These are phyloP conservation scores for Halcyon leucocephala DNA, from an alignment of 2,797 vertebrate species.

Conservation along the genomic window DNA sequence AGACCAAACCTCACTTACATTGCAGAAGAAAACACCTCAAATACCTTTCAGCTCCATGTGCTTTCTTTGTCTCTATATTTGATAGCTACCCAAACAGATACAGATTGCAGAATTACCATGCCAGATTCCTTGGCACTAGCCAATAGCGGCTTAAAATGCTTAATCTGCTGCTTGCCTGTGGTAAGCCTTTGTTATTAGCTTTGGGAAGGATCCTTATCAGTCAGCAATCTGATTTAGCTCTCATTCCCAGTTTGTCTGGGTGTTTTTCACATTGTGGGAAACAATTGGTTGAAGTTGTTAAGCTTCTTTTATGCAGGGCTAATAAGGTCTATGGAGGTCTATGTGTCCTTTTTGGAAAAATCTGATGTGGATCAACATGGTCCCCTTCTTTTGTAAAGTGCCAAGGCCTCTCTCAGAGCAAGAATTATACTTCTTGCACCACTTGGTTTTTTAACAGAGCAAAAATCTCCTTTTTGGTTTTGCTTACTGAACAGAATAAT, in stretches of 20 bases:
- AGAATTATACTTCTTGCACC: background rate
- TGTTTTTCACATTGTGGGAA: slow-evolving; percentile 43
- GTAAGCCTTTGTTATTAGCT: slow-evolving; percentile 48
- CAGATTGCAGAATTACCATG: background rate
- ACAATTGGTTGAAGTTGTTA: slow-evolving; percentile 33
- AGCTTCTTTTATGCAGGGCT: background rate
- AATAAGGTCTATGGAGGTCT: background rate
- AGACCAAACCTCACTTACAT: background rate
- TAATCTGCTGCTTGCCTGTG: slow-evolving; percentile 16
- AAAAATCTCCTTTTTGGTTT: background rate
- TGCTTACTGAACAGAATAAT: background rate
- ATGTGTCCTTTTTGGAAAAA: slow-evolving; percentile 4
- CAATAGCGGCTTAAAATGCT: slow-evolving; percentile 4
- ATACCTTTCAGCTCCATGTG: background rate
- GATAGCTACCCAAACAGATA: slow-evolving; percentile 15
- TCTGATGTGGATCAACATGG: background rate
- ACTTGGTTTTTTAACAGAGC: background rate
- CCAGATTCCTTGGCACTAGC: background rate
- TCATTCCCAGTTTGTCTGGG: background rate
- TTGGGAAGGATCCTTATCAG: slow-evolving; percentile 44
- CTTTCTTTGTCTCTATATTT: background rate
- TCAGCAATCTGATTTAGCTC: slow-evolving; percentile 45
- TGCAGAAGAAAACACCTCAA: background rate
- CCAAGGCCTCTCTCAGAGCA: background rate
- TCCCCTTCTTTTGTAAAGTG: background rate